A percentile compares a stretch with the other conserved stretches of the same genome.
Conservation (phyloP, 2,888 invertebrate genomes). For the Archips xylosteana region DNA sequence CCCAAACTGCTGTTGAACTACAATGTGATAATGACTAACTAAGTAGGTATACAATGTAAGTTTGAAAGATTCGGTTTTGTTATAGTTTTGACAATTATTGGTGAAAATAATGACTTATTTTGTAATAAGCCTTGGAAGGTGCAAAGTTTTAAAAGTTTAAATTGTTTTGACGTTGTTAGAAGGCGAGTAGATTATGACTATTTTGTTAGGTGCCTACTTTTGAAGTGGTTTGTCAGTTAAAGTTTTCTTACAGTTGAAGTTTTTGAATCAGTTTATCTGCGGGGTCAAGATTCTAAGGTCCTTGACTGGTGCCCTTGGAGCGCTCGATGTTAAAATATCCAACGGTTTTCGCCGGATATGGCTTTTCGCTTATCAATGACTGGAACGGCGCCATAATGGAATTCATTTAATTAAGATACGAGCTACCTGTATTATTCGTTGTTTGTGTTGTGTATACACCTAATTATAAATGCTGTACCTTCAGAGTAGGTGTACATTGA, state of each 20-base stretch:
- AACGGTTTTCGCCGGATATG: slow-evolving; percentile 57
- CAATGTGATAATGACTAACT: neutral
- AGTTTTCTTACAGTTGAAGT: slow-evolving; percentile 20
- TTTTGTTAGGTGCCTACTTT: neutral
- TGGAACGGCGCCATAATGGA: slow-evolving; percentile 14
- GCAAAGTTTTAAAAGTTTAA: neutral
- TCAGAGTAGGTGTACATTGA: neutral
- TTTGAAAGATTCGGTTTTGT: neutral
- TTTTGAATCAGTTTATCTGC: slow-evolving; percentile 32
- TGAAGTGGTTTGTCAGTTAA: neutral
- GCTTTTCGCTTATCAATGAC: slow-evolving; percentile 31
- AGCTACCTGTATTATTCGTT: neutral
- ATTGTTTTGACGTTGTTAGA: neutral
- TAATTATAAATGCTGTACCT: neutral
- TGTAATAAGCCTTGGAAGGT: neutral
- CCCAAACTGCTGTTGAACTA: neutral
- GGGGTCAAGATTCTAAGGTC: slow-evolving; percentile 81
- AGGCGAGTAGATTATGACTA: neutral
- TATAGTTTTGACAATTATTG: neutral
- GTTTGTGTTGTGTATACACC: neutral
- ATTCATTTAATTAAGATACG: slow-evolving; percentile 18
- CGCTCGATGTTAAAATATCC: slow-evolving; percentile 69
- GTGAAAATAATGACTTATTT: neutral
- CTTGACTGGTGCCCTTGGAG: slow-evolving; percentile 77
- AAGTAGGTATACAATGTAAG: neutral